These are phyloP conservation scores for Bicyclus anynana DNA, from an alignment of 1,140 invertebrate species.

Conservation along the genomic window DNA sequence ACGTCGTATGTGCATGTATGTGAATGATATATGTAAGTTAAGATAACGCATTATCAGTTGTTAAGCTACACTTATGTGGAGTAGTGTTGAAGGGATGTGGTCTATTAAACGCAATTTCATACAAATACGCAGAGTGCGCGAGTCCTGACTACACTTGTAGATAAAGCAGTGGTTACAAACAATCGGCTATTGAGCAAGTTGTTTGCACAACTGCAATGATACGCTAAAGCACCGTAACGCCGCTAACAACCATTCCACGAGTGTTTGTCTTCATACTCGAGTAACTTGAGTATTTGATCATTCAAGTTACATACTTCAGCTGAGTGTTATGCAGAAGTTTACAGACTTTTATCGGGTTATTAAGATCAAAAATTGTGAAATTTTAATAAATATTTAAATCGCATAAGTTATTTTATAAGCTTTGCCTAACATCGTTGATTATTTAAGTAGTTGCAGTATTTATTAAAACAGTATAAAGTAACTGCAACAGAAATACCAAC, in stretches of 20 bases:
- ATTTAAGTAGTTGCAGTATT: too few relatives aligned
- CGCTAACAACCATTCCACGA: not conserved
- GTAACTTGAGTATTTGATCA: not conserved
- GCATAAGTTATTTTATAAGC: too few relatives aligned
- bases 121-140: not conserved
- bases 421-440: too few relatives aligned
- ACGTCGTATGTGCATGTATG: too few relatives aligned
- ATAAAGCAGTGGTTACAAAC: slow-evolving; percentile 14
- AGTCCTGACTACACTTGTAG: not conserved
- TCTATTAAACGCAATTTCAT: too few relatives aligned
- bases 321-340: not conserved
- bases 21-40: too few relatives aligned
- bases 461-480: too few relatives aligned
- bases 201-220: slow-evolving; percentile 25
- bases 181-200: slow-evolving; percentile 22
- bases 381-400: too few relatives aligned
- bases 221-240: slow-evolving; percentile 4
- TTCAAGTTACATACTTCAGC: not conserved
- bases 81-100: too few relatives aligned
- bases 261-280: not conserved
- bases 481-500: too few relatives aligned
- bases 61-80: too few relatives aligned
- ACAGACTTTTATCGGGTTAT: not conserved
- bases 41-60: too few relatives aligned
- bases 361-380: not conserved